phyloP scores from a whole-genome alignment of 2,113 vertebrate species.

The Callopanchax toddi region DNA sequence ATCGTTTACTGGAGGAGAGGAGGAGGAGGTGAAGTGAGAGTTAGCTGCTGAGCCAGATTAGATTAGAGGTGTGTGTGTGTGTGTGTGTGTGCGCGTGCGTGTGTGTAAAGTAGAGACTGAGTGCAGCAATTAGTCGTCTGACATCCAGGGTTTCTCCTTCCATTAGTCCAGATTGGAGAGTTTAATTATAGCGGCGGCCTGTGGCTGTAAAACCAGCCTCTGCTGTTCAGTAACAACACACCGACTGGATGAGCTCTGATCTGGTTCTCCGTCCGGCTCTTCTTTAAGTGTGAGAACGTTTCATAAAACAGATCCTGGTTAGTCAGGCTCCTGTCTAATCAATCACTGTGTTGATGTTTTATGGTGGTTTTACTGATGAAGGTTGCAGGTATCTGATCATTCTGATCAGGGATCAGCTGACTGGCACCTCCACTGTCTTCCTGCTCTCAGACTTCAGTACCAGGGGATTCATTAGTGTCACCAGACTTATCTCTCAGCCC shows the following conservation, averaged over 20 bases:
- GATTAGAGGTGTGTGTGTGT: slow-evolving; percentile 33
- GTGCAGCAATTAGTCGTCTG: slow-evolving; percentile 57
- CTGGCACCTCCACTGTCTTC: slow-evolving; percentile 25
- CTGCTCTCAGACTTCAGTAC: slow-evolving; percentile 37
- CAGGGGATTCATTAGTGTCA: slow-evolving; percentile 64
- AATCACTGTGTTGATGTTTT: slow-evolving; percentile 21
- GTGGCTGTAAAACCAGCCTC: slow-evolving; percentile 46
- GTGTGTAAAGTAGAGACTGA: slow-evolving; percentile 30
- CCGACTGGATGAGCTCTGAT: slow-evolving; percentile 8
- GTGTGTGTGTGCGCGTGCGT: slow-evolving; percentile 20
- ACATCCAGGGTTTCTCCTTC: slow-evolving; percentile 49
- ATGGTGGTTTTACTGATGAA: slow-evolving; percentile 17
- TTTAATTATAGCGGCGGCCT: slow-evolving; percentile 56
- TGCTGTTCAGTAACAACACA: slow-evolving; percentile 12
- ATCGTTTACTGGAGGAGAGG: slow-evolving; percentile 40
- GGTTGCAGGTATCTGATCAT: slow-evolving; percentile 30
- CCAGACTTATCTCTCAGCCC: slow-evolving; percentile 58
- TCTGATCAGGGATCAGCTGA: slow-evolving; percentile 54
- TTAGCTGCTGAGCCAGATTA: slow-evolving; percentile 42
- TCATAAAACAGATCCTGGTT: slow-evolving; percentile 19
- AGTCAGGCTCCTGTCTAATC: neutral
- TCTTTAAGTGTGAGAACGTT: neutral
- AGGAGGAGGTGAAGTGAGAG: slow-evolving; percentile 35
- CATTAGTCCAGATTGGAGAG: slow-evolving; percentile 56
- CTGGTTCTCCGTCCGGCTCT: too few relatives aligned